Evolutionary conservation across 2,888 invertebrate species (phyloP).

Genomic region (Arge pagana): DNA sequence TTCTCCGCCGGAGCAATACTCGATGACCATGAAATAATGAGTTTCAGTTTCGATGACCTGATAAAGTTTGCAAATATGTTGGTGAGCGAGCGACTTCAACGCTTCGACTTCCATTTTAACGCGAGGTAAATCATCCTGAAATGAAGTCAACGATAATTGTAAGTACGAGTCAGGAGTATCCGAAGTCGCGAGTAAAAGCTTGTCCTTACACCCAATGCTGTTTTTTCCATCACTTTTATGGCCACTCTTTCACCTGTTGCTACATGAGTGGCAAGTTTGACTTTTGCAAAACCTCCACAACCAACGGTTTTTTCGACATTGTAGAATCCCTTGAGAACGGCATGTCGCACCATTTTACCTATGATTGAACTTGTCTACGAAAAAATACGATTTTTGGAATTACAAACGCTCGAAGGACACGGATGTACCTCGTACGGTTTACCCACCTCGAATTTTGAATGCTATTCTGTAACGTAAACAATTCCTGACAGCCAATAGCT

Average conservation of each 20-base stretch:
- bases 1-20: conserved; percentile 83
- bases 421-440: conserved; percentile 2
- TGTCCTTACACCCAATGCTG: conserved; percentile 69
- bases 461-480: conserved; percentile 39
- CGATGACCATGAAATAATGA: conserved; percentile 78
- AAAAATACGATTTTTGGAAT: conserved; percentile 6
- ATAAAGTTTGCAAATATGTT: conserved; percentile 77
- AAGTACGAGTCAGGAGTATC: too few relatives aligned
- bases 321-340: conserved; percentile 66
- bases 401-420: conserved; percentile 3
- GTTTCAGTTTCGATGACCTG: conserved; percentile 78
- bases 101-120: conserved; percentile 76
- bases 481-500: conserved; percentile 35
- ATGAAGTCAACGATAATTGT: conserved; percentile 16
- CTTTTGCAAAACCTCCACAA: conserved; percentile 81
- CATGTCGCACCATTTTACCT: conserved; percentile 60
- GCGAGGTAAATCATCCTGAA: conserved; percentile 73
- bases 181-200: too few relatives aligned
- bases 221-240: conserved; percentile 82
- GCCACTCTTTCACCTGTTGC: conserved; percentile 83
- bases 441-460: conserved; percentile 33
- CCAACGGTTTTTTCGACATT: conserved; percentile 74
- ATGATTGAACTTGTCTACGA: conserved; percentile 12
- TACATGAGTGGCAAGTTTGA: conserved; percentile 76
- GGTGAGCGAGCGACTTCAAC: conserved; percentile 70